A percentile compares a stretch with the other conserved stretches of the same genome.
phyloP scores from a whole-genome alignment of 2,797 vertebrate genomes.

The Oreonectes daqikongensis region DNA sequence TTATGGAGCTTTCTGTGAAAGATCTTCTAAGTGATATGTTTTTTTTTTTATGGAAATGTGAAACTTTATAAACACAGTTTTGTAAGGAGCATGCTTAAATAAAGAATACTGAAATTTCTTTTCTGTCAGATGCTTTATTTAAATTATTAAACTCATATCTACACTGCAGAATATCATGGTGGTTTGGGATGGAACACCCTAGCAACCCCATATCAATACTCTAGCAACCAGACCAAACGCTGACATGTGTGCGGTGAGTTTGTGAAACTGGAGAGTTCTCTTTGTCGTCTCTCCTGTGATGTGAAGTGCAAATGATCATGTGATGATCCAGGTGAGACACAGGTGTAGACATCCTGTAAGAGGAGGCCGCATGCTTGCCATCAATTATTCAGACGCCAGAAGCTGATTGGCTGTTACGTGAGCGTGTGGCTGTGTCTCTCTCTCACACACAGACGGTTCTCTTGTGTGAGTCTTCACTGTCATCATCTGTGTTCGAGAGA shows the following conservation, averaged over 20 bases:
- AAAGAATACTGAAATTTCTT: not conserved
- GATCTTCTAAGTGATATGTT: no score
- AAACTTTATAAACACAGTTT: not conserved
- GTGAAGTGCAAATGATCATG: not conserved
- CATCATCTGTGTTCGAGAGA: not conserved
- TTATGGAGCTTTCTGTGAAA: no score
- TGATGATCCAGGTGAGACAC: not conserved
- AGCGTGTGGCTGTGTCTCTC: slow-evolving; percentile 1
- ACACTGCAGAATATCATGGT: no score
- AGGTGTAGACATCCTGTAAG: slow-evolving; percentile 44
- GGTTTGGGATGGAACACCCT: no score
- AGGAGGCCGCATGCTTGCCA: slow-evolving; percentile 10
- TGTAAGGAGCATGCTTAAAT: not conserved
- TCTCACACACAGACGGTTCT: slow-evolving; percentile 51
- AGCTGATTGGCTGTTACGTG: slow-evolving; percentile 43
- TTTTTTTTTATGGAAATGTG: no score
- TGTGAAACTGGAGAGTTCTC: not conserved
- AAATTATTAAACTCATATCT: no score
- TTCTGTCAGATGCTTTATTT: no score
- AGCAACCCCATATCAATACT: no score
- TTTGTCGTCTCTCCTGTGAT: not conserved
- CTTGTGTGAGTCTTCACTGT: not conserved
- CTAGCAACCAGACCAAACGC: no score
- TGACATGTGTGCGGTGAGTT: not conserved
- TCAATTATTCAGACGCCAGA: slow-evolving; percentile 55